Evolutionary conservation across 2,888 invertebrate species (phyloP).

Genomic region (Plagiodera versicolora): DNA sequence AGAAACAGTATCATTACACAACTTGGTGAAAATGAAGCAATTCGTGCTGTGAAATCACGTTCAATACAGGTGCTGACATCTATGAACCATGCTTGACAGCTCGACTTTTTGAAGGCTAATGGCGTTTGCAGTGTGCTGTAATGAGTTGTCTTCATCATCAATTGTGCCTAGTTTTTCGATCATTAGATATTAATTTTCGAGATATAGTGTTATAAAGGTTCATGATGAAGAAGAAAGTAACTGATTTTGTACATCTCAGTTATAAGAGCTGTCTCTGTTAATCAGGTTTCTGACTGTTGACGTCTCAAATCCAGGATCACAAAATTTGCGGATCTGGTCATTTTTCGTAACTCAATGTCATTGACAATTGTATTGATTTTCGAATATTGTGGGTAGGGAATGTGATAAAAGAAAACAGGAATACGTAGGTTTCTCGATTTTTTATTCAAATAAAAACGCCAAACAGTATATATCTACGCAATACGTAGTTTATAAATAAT

Average conservation of each 20-base stretch:
- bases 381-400: neutral
- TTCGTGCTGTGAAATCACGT: neutral
- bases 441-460: slow-evolving; percentile 57
- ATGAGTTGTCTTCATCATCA: no score
- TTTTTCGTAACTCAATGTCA: no score
- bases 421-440: slow-evolving; percentile 33
- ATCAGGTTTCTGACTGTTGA: no score
- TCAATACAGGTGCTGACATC: neutral
- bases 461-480: slow-evolving; percentile 56
- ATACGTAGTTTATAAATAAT: slow-evolving; percentile 53
- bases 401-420: slow-evolving; percentile 3
- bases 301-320: no score
- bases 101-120: neutral
- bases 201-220: no score
- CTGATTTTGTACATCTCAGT: no score
- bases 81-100: neutral
- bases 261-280: no score
- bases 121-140: neutral
- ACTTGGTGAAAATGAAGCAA: neutral
- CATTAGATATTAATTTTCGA: no score
- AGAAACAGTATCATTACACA: slow-evolving; percentile 8
- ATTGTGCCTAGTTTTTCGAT: no score
- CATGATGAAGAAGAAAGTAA: no score
- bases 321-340: no score
- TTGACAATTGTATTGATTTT: no score